Conservation (phyloP, 2,797 vertebrate genomes). For the Furcifer pardalis region DNA sequence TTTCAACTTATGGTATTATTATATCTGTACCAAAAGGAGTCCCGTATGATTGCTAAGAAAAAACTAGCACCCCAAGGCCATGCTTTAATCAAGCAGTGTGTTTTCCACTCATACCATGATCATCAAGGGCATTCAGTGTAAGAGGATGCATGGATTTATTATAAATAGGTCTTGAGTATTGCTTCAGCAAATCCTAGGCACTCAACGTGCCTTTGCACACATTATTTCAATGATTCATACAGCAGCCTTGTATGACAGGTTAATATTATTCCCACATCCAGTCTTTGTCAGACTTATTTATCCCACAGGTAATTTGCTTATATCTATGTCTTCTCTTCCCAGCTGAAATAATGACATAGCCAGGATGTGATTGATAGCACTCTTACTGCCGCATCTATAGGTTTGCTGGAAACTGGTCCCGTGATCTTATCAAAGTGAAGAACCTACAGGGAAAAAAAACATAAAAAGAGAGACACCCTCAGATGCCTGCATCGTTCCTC, state of each 20-base stretch:
- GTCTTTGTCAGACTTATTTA: background rate
- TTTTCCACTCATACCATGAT: too few relatives aligned
- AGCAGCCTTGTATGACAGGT: background rate
- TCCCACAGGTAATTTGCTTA: background rate
- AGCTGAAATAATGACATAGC: background rate
- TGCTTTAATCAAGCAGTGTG: background rate
- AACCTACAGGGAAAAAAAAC: background rate
- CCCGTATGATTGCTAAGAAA: background rate
- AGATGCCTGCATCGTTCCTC: too few relatives aligned
- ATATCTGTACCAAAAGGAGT: background rate
- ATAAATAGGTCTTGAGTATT: background rate
- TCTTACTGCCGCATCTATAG: background rate
- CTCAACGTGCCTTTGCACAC: too few relatives aligned
- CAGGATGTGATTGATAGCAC: background rate
- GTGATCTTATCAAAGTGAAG: background rate
- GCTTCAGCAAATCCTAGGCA: background rate
- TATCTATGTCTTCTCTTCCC: background rate
- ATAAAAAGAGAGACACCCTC: background rate
- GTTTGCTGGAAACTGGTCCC: background rate
- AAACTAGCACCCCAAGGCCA: background rate
- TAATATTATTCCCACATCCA: background rate
- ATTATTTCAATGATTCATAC: background rate
- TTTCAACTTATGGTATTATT: background rate
- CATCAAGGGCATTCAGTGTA: background rate
- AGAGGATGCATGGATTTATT: background rate